Evolutionary conservation across 2,797 vertebrate genomes (phyloP), one percentile per base, ranked within the genome.

Genomic region (Corythornis leucogaster): DNA sequence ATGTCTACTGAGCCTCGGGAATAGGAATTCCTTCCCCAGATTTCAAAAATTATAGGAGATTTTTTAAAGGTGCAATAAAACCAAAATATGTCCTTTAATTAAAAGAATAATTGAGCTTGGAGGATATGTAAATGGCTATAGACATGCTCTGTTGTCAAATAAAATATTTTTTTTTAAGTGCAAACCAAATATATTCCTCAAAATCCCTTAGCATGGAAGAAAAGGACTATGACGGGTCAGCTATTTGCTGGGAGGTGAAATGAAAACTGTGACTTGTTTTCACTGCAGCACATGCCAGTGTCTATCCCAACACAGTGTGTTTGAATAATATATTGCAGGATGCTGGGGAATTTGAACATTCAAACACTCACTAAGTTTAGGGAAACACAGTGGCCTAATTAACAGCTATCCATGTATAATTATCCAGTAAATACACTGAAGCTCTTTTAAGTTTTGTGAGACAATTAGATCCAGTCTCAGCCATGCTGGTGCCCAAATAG

Each of bases 201-300:
- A 70, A 89, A 73, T 69, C 12, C 57, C 45, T 63, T 59, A 63
- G 6, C 28, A 74, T 67, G 31, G 84, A 73, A 85, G 28, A 71
- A 55, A 69, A 62, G 7, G 12, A 85, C 19, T 15, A 58, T 15
- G 26, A 69, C 15, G 19, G 78, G 54, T 87, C 73, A 74, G 31
- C 6, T 50, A 89, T 80, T 77, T 89, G 31, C 20, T 64, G 15
- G 31, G 35, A 92, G 15, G 50, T 82, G 67, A 78, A 79, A 88
- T 61, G 78, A 90, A 94, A 93, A 62, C 75, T 80, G 78, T 57
- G 50, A 80, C 45, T 85, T 87, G 28, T 66, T 94, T 81, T 80
- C 2, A 3, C 30, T 57, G 66, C 22, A 80, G 58, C 50, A 74
- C 89, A 89, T 75, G 63, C 26, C 63, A 76, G 3, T 26, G 51